Evolutionary conservation across 1,140 invertebrate species (phyloP).

Genomic region (Anoplolepis gracilipes): DNA sequence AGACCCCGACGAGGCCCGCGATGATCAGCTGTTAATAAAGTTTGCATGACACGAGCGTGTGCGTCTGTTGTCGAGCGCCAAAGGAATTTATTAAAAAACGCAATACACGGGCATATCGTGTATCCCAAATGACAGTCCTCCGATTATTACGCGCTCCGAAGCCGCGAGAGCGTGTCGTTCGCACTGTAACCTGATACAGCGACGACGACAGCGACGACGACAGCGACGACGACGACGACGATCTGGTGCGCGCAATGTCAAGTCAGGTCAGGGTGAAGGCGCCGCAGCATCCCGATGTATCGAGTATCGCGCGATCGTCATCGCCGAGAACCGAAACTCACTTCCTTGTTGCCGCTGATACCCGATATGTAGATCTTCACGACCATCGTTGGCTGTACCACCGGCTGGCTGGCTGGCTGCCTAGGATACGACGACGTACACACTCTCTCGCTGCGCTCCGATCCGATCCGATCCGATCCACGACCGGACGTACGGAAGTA

Average conservation of each 20-base stretch:
- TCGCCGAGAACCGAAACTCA: constrained; percentile 84
- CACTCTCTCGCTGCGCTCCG: constrained; percentile 25
- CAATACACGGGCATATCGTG: background rate
- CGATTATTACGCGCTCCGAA: background rate
- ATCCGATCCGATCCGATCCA: constrained; percentile 41
- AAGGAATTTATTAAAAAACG: background rate
- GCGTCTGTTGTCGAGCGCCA: background rate
- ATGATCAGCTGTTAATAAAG: constrained; percentile 27
- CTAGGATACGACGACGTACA: constrained; percentile 24
- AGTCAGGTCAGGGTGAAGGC: background rate
- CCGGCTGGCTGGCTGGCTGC: constrained; percentile 32
- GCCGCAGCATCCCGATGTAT: no score
- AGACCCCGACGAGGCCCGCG: background rate
- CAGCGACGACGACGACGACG: constrained; percentile 20
- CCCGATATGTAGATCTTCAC: constrained; percentile 96
- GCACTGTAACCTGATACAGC: constrained; percentile 64
- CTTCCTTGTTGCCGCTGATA: constrained; percentile 96
- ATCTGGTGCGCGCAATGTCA: background rate
- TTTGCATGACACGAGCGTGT: background rate
- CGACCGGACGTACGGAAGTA: background rate
- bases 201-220: constrained; percentile 20
- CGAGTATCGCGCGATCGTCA: constrained; percentile 2
- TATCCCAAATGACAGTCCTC: constrained; percentile 43
- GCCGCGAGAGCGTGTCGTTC: constrained; percentile 6
- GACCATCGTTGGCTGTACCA: constrained; percentile 88